Base-by-base conservation (phyloP, 2,888 invertebrate species). In the Myathropa florea region DNA sequence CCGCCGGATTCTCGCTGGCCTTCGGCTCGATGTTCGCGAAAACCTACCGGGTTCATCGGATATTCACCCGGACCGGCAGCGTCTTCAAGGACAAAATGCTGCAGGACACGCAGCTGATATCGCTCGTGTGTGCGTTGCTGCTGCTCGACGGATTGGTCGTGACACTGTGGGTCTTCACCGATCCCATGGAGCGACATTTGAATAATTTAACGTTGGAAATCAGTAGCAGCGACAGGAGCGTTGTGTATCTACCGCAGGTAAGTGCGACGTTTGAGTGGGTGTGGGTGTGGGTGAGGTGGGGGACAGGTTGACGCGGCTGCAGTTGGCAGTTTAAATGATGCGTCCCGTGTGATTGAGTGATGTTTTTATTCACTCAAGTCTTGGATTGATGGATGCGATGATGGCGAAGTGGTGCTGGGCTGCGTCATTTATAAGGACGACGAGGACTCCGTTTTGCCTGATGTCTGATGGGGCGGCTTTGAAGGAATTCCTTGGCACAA, bases 1-100 rank as follows among this genome's bases (percentile, higher is more conserved):
- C 97, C 2, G 97, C 97, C 63, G 98, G 98, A 30, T 98, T 98
- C 92, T 97, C 98, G 0, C 92, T 98, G 89, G 97, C 98, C 0
- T 98, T 98, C 91, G 98, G 98, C 39, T 97, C 98, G 23, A 98
- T 98, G 97, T 98, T 98, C 91, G 97, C 97, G 3, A 98, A 98
- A 93, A 98, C 98, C 0, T 98, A 98, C 93, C 93, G 98, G 70
- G 97, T 98, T 14, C 97, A 98, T 93, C 95, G 97, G 90, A 97
- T 98, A 92, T 98, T 98, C 92, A 96, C 97, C 81, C 95, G 97
- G 89, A 96, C 96, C 89, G 96, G 96, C 89, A 96, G 96, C 89
- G 95, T 97, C 0, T 96, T 97, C 88, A 97, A 97, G 92, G 97
- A 97, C 89, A 98, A 97, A 94, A 94, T 98, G 83, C 94, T 98